A percentile compares a stretch with the other conserved stretches of the same genome.
Conservation (phyloP, 2,888 invertebrate genomes). For the Rhaphigaster nebulosa region DNA sequence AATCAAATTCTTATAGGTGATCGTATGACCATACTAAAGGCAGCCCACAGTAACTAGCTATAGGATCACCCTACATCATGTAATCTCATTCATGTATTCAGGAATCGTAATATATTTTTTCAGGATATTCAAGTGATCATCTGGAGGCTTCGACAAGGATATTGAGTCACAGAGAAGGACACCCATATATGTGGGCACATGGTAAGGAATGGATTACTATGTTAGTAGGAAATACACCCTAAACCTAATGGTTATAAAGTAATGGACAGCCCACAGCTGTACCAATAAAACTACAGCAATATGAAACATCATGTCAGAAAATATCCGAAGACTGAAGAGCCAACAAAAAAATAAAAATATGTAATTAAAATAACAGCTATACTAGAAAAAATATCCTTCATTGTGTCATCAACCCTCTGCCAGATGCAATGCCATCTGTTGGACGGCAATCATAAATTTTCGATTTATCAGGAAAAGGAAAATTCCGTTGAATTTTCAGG, state of each 20-base stretch:
- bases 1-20: not conserved
- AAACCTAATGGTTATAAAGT: too few species aligned
- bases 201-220: too few species aligned
- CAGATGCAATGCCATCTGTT: too few species aligned
- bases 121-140: not conserved
- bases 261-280: not conserved
- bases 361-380: not conserved
- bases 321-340: not conserved
- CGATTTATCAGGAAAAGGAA: too few species aligned
- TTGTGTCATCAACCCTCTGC: too few species aligned
- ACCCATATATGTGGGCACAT: too few species aligned
- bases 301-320: too few species aligned
- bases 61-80: not conserved
- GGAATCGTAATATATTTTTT: not conserved
- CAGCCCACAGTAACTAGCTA: not conserved
- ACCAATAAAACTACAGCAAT: too few species aligned
- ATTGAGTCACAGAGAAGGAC: not conserved
- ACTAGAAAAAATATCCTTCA: not conserved
- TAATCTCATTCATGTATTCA: too few species aligned
- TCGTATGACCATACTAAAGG: not conserved
- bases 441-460: too few species aligned
- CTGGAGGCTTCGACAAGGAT: not conserved
- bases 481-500: too few species aligned
- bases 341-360: not conserved
- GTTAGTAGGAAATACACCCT: too few species aligned